Conservation (phyloP, 2,888 invertebrate species). For the Phytoseiulus persimilis region DNA sequence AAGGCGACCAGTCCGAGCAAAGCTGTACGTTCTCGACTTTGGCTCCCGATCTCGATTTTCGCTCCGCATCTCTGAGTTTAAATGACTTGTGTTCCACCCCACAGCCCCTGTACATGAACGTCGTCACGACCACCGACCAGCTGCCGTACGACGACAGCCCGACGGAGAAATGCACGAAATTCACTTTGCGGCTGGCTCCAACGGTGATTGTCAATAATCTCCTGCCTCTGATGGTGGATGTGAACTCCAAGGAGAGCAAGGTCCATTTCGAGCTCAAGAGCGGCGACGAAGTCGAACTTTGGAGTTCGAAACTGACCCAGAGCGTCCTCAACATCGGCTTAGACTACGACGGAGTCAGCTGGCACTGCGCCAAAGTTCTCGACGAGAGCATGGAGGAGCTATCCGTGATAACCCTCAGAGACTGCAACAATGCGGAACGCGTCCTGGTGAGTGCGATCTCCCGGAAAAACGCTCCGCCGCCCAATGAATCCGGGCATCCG, state of each 20-base stretch:
- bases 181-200: constrained; percentile 8
- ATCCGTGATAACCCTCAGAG: constrained; percentile 6
- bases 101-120: constrained; percentile 20
- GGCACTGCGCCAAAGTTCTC: constrained; percentile 10
- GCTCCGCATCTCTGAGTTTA: too few relatives aligned
- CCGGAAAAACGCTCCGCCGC: too few relatives aligned
- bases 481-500: too few relatives aligned
- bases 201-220: constrained; percentile 25
- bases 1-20: constrained; percentile 17
- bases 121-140: neutral
- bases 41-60: too few relatives aligned
- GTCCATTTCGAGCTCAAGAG: constrained; percentile 18
- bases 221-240: neutral
- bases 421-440: neutral
- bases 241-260: constrained; percentile 27
- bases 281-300: constrained; percentile 19
- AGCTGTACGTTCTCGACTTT: constrained; percentile 26
- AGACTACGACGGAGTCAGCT: neutral
- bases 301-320: neutral
- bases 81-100: too few relatives aligned
- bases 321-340: constrained; percentile 23
- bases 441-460: neutral
- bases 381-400: constrained; percentile 25
- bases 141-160: constrained; percentile 28
- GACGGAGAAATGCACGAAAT: neutral